Percentiles rank a stretch among this genome's conserved stretches.
These are phyloP conservation scores for Gonatopus flavifemur DNA, from an alignment of 1,140 invertebrate genomes.

Conservation along the genomic window DNA sequence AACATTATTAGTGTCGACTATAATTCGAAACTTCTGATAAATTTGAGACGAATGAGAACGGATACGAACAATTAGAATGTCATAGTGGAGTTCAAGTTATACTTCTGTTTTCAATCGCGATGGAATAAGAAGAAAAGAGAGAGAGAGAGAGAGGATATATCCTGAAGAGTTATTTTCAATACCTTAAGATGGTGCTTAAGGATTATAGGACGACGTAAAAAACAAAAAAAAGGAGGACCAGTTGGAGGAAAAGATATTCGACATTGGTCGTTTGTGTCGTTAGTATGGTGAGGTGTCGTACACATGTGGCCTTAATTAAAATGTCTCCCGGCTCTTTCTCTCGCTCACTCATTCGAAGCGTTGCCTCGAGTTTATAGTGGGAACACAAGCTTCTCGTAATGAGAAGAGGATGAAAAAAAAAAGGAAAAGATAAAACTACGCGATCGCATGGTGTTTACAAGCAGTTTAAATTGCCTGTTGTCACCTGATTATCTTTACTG, in stretches of 20 bases:
- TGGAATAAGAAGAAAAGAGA: slow-evolving; percentile 4
- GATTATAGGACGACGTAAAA: neutral
- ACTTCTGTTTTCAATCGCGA: no score
- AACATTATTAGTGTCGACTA: no score
- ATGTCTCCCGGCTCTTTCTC: no score
- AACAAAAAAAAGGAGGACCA: neutral
- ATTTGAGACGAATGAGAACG: no score
- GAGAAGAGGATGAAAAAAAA: slow-evolving; percentile 11
- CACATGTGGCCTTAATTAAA: slow-evolving; percentile 25
- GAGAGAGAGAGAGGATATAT: neutral
- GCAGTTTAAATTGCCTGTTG: slow-evolving; percentile 22
- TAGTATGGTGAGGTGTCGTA: slow-evolving; percentile 10
- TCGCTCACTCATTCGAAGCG: no score
- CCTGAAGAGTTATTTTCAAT: neutral
- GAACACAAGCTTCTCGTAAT: slow-evolving; percentile 14
- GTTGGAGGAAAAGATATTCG: neutral
- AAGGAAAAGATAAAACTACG: slow-evolving; percentile 24
- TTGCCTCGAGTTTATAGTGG: no score
- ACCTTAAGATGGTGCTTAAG: no score
- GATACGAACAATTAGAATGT: no score
- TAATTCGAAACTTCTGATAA: no score
- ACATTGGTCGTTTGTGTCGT: no score
- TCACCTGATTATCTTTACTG: slow-evolving; percentile 26
- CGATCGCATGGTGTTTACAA: slow-evolving; percentile 19
- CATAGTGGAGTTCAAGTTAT: no score